Percentiles rank a stretch among this genome's conserved stretches.
phyloP scores from a whole-genome alignment of 2,113 vertebrate species.

The Murina feae region DNA sequence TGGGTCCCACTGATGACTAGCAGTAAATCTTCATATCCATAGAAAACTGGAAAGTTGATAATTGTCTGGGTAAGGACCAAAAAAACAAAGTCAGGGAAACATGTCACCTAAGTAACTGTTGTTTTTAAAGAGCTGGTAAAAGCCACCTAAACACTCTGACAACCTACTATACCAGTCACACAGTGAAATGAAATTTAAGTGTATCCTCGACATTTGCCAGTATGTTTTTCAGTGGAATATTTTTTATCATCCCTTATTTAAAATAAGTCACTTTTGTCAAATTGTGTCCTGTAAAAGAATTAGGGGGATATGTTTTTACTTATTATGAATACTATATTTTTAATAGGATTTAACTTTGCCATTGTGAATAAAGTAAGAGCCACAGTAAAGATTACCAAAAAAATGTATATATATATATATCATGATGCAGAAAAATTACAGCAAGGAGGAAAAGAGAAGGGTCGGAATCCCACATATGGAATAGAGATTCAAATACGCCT shows the following conservation, averaged over 20 bases:
- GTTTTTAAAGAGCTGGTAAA: slow-evolving; percentile 63
- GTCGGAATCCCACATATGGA: background rate
- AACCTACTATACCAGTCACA: background rate
- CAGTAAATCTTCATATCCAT: slow-evolving; percentile 70
- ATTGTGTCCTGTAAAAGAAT: background rate
- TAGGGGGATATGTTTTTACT: background rate
- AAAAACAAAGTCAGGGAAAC: slow-evolving; percentile 71
- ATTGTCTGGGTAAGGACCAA: slow-evolving; percentile 71
- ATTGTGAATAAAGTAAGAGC: slow-evolving; percentile 31
- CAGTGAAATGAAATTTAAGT: slow-evolving; percentile 58
- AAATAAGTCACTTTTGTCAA: slow-evolving; percentile 46
- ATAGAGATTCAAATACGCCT: slow-evolving; percentile 1
- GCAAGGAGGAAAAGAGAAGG: background rate
- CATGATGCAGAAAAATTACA: background rate
- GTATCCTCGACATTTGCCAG: slow-evolving; percentile 9
- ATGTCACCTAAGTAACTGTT: slow-evolving; percentile 59
- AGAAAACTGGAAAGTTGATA: slow-evolving; percentile 69
- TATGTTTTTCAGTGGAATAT: background rate
- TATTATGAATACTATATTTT: background rate
- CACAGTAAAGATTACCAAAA: background rate
- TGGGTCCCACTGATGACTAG: slow-evolving; percentile 68
- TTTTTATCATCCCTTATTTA: background rate
- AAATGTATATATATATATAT: too few species aligned
- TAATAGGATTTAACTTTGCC: slow-evolving; percentile 25
- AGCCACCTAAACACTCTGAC: slow-evolving; percentile 27